Base-by-base conservation (phyloP, 2,888 invertebrate species). In the Sylvicola fuscatus region DNA sequence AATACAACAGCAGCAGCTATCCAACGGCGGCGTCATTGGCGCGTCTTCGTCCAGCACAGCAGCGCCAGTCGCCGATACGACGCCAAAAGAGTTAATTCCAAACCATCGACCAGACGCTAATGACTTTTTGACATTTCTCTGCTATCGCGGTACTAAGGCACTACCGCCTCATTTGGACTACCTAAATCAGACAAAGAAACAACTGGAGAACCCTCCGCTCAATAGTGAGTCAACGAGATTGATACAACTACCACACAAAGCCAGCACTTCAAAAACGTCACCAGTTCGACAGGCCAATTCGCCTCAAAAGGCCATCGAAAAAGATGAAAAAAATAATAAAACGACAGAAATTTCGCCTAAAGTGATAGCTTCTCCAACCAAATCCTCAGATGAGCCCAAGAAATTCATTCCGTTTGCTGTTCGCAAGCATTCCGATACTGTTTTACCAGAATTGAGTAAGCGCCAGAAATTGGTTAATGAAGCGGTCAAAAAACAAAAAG, bases 111-210 rank as follows among this genome's bases (percentile, higher is more conserved):
- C 83, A 15, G 79, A 78, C 49, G 81, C 84, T 2, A 82, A 83
- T 60, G 84, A 86, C 53, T 86, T 86, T 50, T 55, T 86, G 32
- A 83, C 82, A 34, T 86, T 81, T 58, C 61, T 86, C 12, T 84
- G 84, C 54, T 77, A 81, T 48, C 66, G 84, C 53, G 79, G 83
- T 27, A 79, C 80, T 14, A 64, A 72, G 7, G 67, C 74, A 33
- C 54, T 82, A 40, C 81, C 82, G 15, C 67, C 77, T 2, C 72
- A 67, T 44, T 57, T 82, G 43, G 76, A 78, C 52, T 77, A 75
- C 50, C 72, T 82, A 51, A 66, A 71, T 48, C 37, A 42, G 41
- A 29, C 34, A 37, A 36, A 36, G 14, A 21, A 26, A 36, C 21
- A 16, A 56, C 33, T 57, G 63, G 6, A 53, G 61, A n/a, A n/a